Conservation (phyloP, 2,888 invertebrate species). For the Epistrophe grossulariae region DNA sequence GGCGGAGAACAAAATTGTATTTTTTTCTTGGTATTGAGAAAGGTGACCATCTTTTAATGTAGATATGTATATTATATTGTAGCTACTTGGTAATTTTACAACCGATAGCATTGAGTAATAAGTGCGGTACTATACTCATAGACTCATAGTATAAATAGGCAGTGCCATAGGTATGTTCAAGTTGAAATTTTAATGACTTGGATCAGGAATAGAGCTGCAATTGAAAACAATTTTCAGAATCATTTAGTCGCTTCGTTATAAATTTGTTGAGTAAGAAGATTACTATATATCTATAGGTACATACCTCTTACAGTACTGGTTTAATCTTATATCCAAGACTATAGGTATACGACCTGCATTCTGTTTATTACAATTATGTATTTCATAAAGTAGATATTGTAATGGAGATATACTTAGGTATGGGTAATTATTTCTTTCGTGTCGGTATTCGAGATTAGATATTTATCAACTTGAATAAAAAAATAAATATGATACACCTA, state of each 20-base stretch:
- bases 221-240: neutral
- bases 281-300: too few relatives aligned
- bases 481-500: too few relatives aligned
- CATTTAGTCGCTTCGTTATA: neutral
- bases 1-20: conserved; percentile 14
- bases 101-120: conserved; percentile 2
- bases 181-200: conserved; percentile 23
- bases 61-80: too few relatives aligned
- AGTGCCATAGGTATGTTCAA: neutral
- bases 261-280: neutral
- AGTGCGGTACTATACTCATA: conserved; percentile 1
- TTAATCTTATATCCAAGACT: too few relatives aligned
- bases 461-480: neutral
- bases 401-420: neutral
- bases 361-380: neutral
- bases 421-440: neutral
- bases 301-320: too few relatives aligned
- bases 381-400: neutral
- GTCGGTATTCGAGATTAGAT: neutral
- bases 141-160: neutral
- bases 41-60: conserved; percentile 48
- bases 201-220: neutral
- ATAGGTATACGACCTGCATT: too few relatives aligned
- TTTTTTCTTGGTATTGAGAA: conserved; percentile 20
- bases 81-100: conserved; percentile 22